Evolutionary conservation across 2,888 invertebrate genomes (phyloP), one percentile per base, ranked within the genome.

Genomic region (Phorcus lineatus): DNA sequence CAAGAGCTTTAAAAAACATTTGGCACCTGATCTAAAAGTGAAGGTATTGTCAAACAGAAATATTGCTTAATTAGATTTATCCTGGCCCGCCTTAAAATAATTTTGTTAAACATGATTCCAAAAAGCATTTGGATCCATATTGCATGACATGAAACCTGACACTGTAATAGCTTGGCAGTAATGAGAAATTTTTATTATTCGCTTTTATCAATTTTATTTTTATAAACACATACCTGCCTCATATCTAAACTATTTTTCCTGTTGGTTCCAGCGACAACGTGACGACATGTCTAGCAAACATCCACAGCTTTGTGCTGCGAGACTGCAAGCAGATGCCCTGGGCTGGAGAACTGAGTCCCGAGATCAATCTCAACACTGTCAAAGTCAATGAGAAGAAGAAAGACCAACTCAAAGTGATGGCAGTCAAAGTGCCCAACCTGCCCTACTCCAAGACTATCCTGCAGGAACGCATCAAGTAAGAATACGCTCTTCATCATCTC

Each of bases 281-380:
- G 79, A 90, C 90, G 16, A 89, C 88, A 0, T 91, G 91, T 67
- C 82, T 93, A 82, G 92, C 92, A 78, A 92, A 93, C 87, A 93
- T 93, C 79, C 93, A 93, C 86, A 91, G 91, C 83, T 91, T 88
- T 84, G 90, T 92, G 70, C 84, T 93, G 83, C 84, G 89, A 31
- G 92, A 93, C 84, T 92, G 92, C 83, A 88, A 90, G 36, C 93
- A 93, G 88, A 89, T 91, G 81, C 89, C 90, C 3, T 93, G 92
- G 92, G 92, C 92, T 6, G 93, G 93, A 22, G 91, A 91, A 77
- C 82, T 90, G 31, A 87, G 85, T 55, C 86, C 90, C 1, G 91
- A 92, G 76, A 88, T 93, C 67, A 88, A 83, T 31, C 81, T 81
- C 66, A 77, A 47, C 66, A 82, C 85, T 53, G 87, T 91, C 17